phyloP scores from a whole-genome alignment of 2,113 vertebrate species.

The Sylvietta virens region DNA sequence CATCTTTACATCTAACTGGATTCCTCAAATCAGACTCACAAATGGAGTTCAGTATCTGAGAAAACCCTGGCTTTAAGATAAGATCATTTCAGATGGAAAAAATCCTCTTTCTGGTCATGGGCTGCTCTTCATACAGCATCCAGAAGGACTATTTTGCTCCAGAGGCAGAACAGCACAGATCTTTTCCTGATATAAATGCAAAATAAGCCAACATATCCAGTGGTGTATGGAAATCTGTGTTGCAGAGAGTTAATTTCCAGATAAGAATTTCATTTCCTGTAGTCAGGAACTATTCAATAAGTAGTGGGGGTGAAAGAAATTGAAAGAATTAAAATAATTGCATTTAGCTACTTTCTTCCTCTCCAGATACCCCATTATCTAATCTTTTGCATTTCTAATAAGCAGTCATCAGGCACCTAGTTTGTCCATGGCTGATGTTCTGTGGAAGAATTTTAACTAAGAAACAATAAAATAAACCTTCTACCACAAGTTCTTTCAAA shows the following conservation, averaged over 20 bases:
- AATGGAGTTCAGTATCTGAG: neutral
- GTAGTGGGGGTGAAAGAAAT: constrained; percentile 6
- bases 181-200: neutral
- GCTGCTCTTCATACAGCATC: neutral
- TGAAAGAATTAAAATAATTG: constrained; percentile 45
- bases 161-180: neutral
- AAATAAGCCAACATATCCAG: neutral
- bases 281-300: neutral
- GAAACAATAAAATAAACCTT: neutral
- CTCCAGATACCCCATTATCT: neutral
- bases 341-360: constrained; percentile 14
- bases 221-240: neutral
- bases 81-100: neutral
- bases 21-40: neutral
- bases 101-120: neutral
- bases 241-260: constrained; percentile 18
- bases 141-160: neutral
- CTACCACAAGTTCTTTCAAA: neutral
- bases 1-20: neutral
- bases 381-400: constrained; percentile 16
- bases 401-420: neutral
- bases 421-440: neutral
- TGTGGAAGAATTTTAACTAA: neutral
- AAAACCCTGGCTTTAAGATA: neutral
- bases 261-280: constrained; percentile 58